phyloP scores from a whole-genome alignment of 1,140 invertebrate genomes.

The Hypothenemus hampei region DNA sequence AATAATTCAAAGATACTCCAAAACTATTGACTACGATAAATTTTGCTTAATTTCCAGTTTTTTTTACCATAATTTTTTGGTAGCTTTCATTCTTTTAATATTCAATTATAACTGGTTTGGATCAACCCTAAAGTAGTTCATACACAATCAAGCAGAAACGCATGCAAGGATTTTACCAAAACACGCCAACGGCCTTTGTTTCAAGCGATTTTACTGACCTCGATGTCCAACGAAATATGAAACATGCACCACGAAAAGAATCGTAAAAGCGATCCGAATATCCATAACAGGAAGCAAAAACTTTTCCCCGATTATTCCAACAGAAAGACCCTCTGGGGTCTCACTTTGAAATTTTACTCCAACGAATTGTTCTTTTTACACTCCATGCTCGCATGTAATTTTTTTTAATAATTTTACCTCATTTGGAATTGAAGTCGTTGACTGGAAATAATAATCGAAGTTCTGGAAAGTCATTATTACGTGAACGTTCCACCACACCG shows the following conservation, averaged over 20 bases:
- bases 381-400: not conserved
- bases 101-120: too few species aligned
- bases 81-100: too few species aligned
- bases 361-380: not conserved
- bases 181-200: not conserved
- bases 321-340: not conserved
- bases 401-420: not conserved
- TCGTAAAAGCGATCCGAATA: slow-evolving; percentile 5
- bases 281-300: slow-evolving; percentile 5
- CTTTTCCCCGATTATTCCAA: slow-evolving; percentile 6
- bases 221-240: slow-evolving; percentile 8
- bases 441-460: not conserved
- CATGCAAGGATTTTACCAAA: not conserved
- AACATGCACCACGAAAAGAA: slow-evolving; percentile 5
- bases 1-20: too few species aligned
- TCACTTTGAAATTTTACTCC: slow-evolving; percentile 4
- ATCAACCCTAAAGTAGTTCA: too few species aligned
- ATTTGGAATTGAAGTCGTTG: not conserved
- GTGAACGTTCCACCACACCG: not conserved
- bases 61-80: too few species aligned
- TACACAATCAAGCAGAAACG: not conserved
- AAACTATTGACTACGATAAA: too few species aligned
- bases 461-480: not conserved
- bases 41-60: too few species aligned
- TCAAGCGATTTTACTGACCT: slow-evolving; percentile 1